A percentile compares a stretch with the other conserved stretches of the same genome.
Evolutionary conservation across 2,797 vertebrate species (phyloP).

Genomic region (Lagodon rhomboides): DNA sequence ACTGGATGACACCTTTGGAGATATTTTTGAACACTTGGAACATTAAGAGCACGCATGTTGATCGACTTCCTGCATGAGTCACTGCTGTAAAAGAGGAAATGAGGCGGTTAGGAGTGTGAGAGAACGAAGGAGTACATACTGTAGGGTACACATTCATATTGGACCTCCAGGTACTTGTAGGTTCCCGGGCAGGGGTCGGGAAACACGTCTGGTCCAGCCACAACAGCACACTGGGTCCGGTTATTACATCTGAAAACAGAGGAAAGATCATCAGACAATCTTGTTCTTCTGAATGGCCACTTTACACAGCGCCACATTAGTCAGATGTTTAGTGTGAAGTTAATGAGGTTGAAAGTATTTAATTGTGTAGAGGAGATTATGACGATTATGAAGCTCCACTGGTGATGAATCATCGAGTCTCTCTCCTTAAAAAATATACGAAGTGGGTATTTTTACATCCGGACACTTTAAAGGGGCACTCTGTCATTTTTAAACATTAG

Average conservation of each 20-base stretch:
- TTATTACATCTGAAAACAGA: constrained; percentile 94
- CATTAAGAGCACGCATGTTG: constrained; percentile 4
- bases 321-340: constrained; percentile 54
- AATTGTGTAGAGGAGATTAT: constrained; percentile 50
- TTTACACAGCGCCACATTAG: constrained; percentile 35
- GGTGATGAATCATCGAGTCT: constrained; percentile 24
- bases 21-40: constrained; percentile 41
- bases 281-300: constrained; percentile 5
- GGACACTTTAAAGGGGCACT: background rate
- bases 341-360: constrained; percentile 74
- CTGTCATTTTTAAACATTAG: background rate
- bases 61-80: constrained; percentile 44
- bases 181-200: constrained; percentile 98
- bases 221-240: constrained; percentile 96
- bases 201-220: constrained; percentile 97
- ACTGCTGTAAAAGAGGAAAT: constrained; percentile 33
- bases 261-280: constrained; percentile 7
- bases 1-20: constrained; percentile 28
- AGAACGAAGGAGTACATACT: constrained; percentile 89
- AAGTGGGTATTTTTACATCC: background rate
- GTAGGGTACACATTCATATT: constrained; percentile 99
- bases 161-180: constrained; percentile 98
- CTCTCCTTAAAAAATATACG: background rate
- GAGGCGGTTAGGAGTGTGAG: background rate
- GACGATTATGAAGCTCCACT: constrained; percentile 31